These are phyloP conservation scores for Lasioglossum vierecki DNA, from an alignment of 2,888 invertebrate species.

Conservation along the genomic window DNA sequence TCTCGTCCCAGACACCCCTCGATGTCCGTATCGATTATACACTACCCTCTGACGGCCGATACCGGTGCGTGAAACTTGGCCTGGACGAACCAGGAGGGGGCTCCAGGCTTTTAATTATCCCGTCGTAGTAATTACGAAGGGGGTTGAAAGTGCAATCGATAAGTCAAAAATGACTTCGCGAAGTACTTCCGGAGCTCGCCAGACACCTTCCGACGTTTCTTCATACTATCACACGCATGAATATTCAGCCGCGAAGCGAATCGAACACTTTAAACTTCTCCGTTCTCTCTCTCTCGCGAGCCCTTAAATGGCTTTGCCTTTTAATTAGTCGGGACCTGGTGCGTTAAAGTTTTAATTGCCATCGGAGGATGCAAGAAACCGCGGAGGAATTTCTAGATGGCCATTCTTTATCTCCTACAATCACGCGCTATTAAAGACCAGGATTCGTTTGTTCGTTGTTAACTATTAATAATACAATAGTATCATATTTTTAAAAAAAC, in stretches of 20 bases:
- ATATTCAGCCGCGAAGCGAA: neutral
- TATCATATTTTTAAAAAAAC: no score
- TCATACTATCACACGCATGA: neutral
- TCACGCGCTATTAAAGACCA: constrained; percentile 19
- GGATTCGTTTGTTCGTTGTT: neutral
- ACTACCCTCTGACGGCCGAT: constrained; percentile 70
- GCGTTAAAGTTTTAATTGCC: constrained; percentile 8
- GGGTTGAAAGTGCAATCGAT: neutral
- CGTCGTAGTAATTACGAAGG: neutral
- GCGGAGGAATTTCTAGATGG: neutral
- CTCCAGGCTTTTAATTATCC: constrained; percentile 4
- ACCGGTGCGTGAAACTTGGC: constrained; percentile 53
- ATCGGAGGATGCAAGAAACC: neutral
- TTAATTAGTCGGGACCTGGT: neutral
- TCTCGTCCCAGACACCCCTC: constrained; percentile 77
- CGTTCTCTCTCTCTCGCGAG: neutral
- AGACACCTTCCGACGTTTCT: neutral
- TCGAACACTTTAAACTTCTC: neutral
- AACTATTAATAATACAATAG: neutral
- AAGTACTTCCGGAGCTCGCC: neutral
- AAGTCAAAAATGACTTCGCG: constrained; percentile 15
- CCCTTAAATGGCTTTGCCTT: constrained; percentile 5
- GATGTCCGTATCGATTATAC: constrained; percentile 81
- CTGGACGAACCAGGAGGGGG: constrained; percentile 27
- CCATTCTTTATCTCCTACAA: neutral